These are phyloP conservation scores for Odontophorus gujanensis DNA, from an alignment of 2,113 vertebrate species.

Conservation along the genomic window DNA sequence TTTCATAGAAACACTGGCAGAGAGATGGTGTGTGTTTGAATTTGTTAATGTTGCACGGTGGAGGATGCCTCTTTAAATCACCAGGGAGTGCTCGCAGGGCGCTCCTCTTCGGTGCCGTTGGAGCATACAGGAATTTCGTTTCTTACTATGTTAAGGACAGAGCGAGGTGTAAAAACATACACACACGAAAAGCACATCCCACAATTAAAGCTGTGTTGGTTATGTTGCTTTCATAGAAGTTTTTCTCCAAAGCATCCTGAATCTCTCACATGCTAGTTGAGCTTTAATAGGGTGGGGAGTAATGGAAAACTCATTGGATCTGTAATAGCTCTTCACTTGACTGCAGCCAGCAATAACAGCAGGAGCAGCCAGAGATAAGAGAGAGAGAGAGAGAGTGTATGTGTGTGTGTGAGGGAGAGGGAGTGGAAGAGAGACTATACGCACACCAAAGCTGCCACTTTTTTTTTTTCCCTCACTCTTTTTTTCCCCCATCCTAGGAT, in stretches of 20 bases:
- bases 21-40: conserved; percentile 37
- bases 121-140: conserved; percentile 66
- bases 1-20: conserved; percentile 24
- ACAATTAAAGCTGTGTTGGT: conserved; percentile 81
- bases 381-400: conserved; percentile 73
- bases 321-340: conserved; percentile 97
- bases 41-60: conserved; percentile 65
- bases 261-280: conserved; percentile 90
- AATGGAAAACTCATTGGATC: conserved; percentile 94
- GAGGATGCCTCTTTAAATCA: conserved; percentile 75
- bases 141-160: conserved; percentile 64
- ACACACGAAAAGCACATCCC: conserved; percentile 68
- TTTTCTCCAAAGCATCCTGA: conserved; percentile 80
- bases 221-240: conserved; percentile 80
- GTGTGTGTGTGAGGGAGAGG: conserved; percentile 68
- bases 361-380: conserved; percentile 90
- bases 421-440: conserved; percentile 77
- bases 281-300: conserved; percentile 93
- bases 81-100: conserved; percentile 25
- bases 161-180: conserved; percentile 74
- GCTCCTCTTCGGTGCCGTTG: conserved; percentile 23
- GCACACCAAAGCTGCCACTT: conserved; percentile 84
- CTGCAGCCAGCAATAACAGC: conserved; percentile 96
- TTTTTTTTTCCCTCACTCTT: conserved; percentile 64
- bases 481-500: conserved; percentile 84